Evolutionary conservation across 2,888 invertebrate species (phyloP).

Genomic region (Cantharis rufa): DNA sequence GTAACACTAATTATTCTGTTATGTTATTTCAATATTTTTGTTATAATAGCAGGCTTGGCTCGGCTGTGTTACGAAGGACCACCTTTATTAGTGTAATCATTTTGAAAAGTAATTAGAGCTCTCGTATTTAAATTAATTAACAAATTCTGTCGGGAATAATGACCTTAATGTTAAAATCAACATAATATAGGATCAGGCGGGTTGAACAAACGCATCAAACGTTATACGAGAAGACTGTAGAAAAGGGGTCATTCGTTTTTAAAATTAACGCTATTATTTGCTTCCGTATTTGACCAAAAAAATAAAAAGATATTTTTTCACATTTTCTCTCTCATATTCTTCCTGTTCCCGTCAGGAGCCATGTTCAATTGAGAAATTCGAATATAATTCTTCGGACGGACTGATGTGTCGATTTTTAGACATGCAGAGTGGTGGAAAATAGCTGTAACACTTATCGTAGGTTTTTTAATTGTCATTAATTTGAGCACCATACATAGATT

Average conservation of each 20-base stretch:
- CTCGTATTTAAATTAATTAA: background rate
- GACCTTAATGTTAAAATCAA: background rate
- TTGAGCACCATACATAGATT: background rate
- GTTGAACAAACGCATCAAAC: background rate
- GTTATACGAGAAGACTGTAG: background rate
- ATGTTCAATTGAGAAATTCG: too few species aligned
- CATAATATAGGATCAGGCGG: background rate
- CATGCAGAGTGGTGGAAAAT: too few species aligned
- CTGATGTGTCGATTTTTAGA: too few species aligned
- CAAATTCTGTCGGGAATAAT: background rate
- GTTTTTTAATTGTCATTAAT: too few species aligned
- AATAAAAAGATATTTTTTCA: too few species aligned
- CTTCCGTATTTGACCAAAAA: too few species aligned
- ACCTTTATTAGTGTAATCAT: background rate
- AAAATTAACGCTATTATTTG: background rate
- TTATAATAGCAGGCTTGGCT: background rate
- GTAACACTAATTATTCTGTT: background rate
- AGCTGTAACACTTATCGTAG: too few species aligned
- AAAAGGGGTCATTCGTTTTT: background rate
- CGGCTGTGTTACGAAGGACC: background rate
- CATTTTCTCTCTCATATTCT: too few species aligned
- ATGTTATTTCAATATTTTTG: background rate
- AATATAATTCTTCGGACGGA: too few species aligned
- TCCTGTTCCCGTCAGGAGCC: too few species aligned
- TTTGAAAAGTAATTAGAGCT: background rate